Evolutionary conservation across 2,113 vertebrate genomes (phyloP).

Genomic region (Atlantisia rogersi): DNA sequence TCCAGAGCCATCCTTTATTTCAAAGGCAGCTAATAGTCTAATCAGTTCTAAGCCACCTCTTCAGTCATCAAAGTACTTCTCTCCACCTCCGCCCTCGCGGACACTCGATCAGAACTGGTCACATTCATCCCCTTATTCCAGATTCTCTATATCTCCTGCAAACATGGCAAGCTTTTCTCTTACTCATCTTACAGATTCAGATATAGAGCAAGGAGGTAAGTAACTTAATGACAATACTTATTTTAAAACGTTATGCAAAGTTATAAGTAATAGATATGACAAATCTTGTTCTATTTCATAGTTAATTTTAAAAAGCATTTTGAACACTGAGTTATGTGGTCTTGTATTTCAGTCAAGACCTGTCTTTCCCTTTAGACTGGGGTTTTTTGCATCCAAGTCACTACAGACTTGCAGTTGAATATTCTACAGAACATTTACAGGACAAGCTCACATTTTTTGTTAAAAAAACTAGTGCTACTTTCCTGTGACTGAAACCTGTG

Average conservation of each 20-base stretch:
- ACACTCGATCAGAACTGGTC: slow-evolving; percentile 86
- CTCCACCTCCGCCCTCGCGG: slow-evolving; percentile 79
- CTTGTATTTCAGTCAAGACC: not conserved
- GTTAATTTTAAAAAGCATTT: not conserved
- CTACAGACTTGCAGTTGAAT: not conserved
- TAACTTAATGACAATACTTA: not conserved
- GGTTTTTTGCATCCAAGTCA: not conserved
- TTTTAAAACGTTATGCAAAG: not conserved
- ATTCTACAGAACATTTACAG: not conserved
- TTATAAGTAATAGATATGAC: not conserved
- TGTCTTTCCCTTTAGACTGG: not conserved
- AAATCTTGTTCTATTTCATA: not conserved
- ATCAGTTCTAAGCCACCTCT: slow-evolving; percentile 75
- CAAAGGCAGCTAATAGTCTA: slow-evolving; percentile 79
- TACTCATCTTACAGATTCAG: slow-evolving; percentile 96
- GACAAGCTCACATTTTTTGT: not conserved
- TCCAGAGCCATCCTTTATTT: slow-evolving; percentile 83
- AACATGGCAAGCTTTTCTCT: slow-evolving; percentile 95
- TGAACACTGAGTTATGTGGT: not conserved
- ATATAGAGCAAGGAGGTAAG: slow-evolving; percentile 97
- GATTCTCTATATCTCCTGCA: slow-evolving; percentile 95
- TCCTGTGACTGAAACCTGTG: not conserved
- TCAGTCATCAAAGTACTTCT: slow-evolving; percentile 83
- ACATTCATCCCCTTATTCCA: slow-evolving; percentile 82
- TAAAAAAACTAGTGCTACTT: not conserved